phyloP scores from a whole-genome alignment of 2,888 invertebrate genomes.

The Chrysodeixis includens region DNA sequence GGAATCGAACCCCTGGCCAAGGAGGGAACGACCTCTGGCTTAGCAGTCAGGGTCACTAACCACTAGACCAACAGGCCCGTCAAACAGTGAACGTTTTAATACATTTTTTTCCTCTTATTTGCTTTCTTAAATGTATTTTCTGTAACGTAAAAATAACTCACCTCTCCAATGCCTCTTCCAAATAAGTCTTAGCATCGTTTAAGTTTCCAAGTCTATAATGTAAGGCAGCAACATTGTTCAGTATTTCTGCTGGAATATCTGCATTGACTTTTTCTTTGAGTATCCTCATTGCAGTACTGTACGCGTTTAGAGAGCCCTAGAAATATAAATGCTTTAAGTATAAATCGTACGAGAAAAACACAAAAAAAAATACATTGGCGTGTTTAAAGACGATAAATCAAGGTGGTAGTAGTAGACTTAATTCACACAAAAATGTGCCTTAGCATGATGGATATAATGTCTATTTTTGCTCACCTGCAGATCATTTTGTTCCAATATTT shows the following conservation, averaged over 20 bases:
- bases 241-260: conserved; percentile 98
- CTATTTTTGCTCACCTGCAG: conserved; percentile 84
- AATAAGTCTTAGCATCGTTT: conserved; percentile 94
- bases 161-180: conserved; percentile 95
- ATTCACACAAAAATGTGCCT: neutral
- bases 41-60: too few relatives aligned
- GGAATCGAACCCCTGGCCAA: too few relatives aligned
- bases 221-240: conserved; percentile 98
- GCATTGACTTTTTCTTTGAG: conserved; percentile 97
- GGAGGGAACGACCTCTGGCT: too few relatives aligned
- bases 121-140: too few relatives aligned
- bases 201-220: conserved; percentile 97
- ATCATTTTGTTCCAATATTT: conserved; percentile 98
- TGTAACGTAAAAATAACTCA: too few relatives aligned
- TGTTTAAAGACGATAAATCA: neutral
- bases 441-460: neutral
- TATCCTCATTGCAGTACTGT: conserved; percentile 97
- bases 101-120: too few relatives aligned
- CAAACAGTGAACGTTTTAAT: too few relatives aligned
- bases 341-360: neutral
- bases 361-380: neutral
- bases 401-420: too few relatives aligned
- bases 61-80: too few relatives aligned
- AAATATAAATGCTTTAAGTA: neutral
- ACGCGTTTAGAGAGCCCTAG: conserved; percentile 96